Base-by-base conservation (phyloP, 2,888 invertebrate species). In the Campaea margaritaria region DNA sequence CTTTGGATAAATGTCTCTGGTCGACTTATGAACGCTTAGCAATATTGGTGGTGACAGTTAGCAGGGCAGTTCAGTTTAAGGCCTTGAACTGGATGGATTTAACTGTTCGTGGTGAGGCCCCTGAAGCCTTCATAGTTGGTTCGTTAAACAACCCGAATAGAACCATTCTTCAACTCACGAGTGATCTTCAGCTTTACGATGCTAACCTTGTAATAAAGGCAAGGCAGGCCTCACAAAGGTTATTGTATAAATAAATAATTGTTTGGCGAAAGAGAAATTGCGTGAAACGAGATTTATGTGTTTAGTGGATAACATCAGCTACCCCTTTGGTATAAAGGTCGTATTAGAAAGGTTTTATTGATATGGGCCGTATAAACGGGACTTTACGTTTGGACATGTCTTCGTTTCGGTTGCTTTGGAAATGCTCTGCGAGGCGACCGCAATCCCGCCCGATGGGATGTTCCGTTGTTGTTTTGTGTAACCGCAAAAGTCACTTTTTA, bases 181-280 rank as follows among this genome's bases (percentile, higher is more conserved):
- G 38, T 34, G 44, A 44, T 47, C 7, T 39, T 45, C 38, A 44
- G 39, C 34, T 53, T 58, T 58, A 58, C 39, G 48, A 47, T 21
- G 12, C 34, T 34, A 58, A 58, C 48, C 43, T 52, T 38, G 47
- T 47, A 43, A 13, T 15, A 57, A 45, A 57, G 34, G 51, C 46
- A 49, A 43, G 15, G 34, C 4, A 8, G 31, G 47, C 47, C 52
- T 50, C 58, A 47, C 44, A 53, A 59, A 45, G 53, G 58, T 28
- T 27, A 11, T 45, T 34, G 50, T 56, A 55, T 64, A 63, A 63
- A 67, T 65, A 65, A 59, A 61, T 61, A 59, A 63, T 54, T 54
- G 47, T 51, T 54, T 42, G 14, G 46, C 49, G 50, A 58, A 60
- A 21, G 31, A 50, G 46, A 47, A 58, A 57, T 52, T 54, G 56